These are phyloP conservation scores for Euwallacea fornicatus DNA, from an alignment of 1,140 invertebrate genomes.

Conservation along the genomic window DNA sequence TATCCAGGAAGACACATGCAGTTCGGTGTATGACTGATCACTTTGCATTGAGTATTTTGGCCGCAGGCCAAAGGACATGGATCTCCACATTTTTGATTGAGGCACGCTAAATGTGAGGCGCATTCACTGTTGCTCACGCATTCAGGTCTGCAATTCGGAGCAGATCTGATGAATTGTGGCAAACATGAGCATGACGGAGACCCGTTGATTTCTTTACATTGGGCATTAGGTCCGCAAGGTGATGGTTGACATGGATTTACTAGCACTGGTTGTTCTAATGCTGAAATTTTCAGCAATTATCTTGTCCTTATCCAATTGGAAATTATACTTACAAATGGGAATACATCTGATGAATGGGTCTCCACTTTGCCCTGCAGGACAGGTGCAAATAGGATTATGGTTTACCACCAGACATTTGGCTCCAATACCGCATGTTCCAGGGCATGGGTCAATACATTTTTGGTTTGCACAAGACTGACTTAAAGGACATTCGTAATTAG, in stretches of 20 bases:
- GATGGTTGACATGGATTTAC: constrained; percentile 76
- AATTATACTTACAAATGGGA: constrained; percentile 52
- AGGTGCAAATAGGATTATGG: constrained; percentile 73
- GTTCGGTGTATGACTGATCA: constrained; percentile 79
- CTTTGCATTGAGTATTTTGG: constrained; percentile 77
- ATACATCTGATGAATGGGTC: constrained; percentile 68
- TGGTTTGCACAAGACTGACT: constrained; percentile 64
- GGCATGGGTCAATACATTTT: constrained; percentile 71
- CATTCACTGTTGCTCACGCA: constrained; percentile 82
- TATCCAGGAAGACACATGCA: constrained; percentile 76
- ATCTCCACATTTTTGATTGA: constrained; percentile 80
- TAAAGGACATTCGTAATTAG: constrained; percentile 62
- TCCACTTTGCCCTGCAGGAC: constrained; percentile 65
- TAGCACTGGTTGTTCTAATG: constrained; percentile 37
- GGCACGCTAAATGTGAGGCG: constrained; percentile 71
- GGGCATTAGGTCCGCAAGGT: constrained; percentile 78
- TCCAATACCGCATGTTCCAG: constrained; percentile 71
- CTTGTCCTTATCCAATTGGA: too few relatives aligned
- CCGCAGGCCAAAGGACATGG: constrained; percentile 82
- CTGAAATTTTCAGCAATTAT: constrained; percentile 22
- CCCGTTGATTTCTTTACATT: constrained; percentile 75
- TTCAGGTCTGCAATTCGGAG: constrained; percentile 79
- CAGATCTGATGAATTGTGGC: constrained; percentile 79
- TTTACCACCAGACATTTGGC: constrained; percentile 70
- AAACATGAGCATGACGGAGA: constrained; percentile 80